These are phyloP conservation scores for Gallinago stenura DNA, from an alignment of 2,797 vertebrate species.

Conservation along the genomic window DNA sequence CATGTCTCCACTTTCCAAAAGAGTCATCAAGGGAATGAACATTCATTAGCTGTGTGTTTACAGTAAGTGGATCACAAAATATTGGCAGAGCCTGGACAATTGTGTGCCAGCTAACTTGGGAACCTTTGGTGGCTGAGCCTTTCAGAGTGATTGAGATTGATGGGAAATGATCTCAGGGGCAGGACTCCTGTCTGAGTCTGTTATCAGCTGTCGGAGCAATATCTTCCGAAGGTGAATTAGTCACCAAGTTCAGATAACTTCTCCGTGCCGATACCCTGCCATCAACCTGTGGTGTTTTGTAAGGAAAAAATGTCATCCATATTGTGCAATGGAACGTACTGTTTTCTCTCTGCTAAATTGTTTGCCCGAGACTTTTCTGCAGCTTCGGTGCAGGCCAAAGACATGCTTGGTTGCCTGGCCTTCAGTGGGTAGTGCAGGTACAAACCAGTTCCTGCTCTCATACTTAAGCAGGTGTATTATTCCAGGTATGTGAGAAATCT, in stretches of 20 bases:
- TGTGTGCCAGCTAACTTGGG: conserved; percentile 50
- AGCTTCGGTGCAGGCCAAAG: background rate
- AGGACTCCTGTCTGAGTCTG: conserved; percentile 18
- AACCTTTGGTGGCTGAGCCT: conserved; percentile 40
- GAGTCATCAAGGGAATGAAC: conserved; percentile 44
- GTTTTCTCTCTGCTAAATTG: background rate
- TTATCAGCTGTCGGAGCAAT: background rate
- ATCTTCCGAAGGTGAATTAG: conserved; percentile 22
- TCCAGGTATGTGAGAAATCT: background rate
- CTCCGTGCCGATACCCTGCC: background rate
- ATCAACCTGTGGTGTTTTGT: background rate
- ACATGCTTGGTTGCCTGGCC: background rate
- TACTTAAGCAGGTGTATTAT: background rate
- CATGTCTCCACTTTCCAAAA: conserved; percentile 26
- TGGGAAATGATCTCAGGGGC: conserved; percentile 34
- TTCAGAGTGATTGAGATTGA: conserved; percentile 50
- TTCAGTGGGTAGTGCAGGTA: background rate
- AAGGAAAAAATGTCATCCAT: background rate
- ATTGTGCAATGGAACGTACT: background rate
- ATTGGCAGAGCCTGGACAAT: conserved; percentile 22
- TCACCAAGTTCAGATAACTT: background rate
- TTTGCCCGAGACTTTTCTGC: background rate
- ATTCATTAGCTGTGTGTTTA: conserved; percentile 55
- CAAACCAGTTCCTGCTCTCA: background rate
- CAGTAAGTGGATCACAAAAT: conserved; percentile 61